These are phyloP conservation scores for Coranthus polyacanthus DNA, from an alignment of 2,797 vertebrate species.

Conservation along the genomic window DNA sequence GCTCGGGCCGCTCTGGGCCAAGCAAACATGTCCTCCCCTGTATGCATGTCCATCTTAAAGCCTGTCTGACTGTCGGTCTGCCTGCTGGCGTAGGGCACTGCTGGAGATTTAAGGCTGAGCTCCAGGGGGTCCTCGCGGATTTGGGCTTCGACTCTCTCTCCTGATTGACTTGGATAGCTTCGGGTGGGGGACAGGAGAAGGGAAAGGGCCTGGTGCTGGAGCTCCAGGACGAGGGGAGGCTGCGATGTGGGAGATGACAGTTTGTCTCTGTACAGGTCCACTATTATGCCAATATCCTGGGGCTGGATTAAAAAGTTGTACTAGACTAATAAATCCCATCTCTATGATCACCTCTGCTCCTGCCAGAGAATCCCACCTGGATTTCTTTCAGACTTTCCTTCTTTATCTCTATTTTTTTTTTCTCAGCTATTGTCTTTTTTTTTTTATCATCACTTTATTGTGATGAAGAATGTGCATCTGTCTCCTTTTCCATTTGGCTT, in stretches of 20 bases:
- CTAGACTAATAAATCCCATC: slow-evolving; percentile 59
- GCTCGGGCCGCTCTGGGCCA: slow-evolving; percentile 48
- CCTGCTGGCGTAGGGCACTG: slow-evolving; percentile 35
- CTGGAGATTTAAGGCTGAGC: slow-evolving; percentile 66
- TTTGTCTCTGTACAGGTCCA: slow-evolving; percentile 68
- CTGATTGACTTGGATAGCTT: slow-evolving; percentile 36
- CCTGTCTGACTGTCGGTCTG: slow-evolving; percentile 37
- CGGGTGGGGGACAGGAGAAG: slow-evolving; percentile 37
- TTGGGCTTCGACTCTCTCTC: slow-evolving; percentile 39
- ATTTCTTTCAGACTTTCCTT: slow-evolving; percentile 57
- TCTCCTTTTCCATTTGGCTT: slow-evolving; percentile 41
- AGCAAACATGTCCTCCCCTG: slow-evolving; percentile 64
- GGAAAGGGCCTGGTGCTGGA: neutral
- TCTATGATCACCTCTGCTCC: slow-evolving; percentile 45
- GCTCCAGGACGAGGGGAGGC: slow-evolving; percentile 3
- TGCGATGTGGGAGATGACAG: slow-evolving; percentile 49
- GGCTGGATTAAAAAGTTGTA: slow-evolving; percentile 64
- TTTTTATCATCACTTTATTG: slow-evolving; percentile 19
- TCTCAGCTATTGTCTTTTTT: slow-evolving; percentile 26
- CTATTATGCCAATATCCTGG: slow-evolving; percentile 62
- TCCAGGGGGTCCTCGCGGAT: slow-evolving; percentile 53
- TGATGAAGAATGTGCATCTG: slow-evolving; percentile 17
- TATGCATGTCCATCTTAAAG: slow-evolving; percentile 43
- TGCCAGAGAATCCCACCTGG: slow-evolving; percentile 66
- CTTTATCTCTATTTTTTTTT: slow-evolving; percentile 32